phyloP scores from a whole-genome alignment of 2,113 vertebrate genomes.

The Anser cygnoides region DNA sequence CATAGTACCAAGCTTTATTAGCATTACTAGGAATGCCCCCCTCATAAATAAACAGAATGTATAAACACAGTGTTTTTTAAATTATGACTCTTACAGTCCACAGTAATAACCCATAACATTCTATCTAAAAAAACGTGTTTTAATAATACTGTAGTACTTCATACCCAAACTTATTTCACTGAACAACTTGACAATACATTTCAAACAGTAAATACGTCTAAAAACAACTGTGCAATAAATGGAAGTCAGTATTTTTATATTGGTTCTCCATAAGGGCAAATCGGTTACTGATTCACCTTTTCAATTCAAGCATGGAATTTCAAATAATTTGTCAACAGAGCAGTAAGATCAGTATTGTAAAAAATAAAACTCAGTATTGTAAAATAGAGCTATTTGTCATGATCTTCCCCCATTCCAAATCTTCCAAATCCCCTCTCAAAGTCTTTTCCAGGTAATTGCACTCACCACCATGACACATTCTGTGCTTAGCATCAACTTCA shows the following conservation, averaged over 20 bases:
- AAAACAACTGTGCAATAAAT: background rate
- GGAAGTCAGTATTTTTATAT: background rate
- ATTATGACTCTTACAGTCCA: background rate
- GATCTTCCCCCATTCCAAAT: background rate
- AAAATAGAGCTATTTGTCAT: background rate
- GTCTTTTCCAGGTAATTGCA: background rate
- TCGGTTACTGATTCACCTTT: background rate
- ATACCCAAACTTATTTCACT: background rate
- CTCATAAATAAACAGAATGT: background rate
- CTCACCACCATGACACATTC: background rate
- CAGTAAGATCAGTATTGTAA: background rate
- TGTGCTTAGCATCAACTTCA: background rate
- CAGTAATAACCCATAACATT: background rate
- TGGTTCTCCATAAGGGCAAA: background rate
- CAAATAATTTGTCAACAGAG: background rate
- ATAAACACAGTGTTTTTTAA: background rate
- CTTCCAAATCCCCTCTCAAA: background rate
- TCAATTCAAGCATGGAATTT: background rate
- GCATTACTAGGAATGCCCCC: background rate
- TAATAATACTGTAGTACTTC: background rate
- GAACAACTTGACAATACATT: background rate
- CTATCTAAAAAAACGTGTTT: background rate
- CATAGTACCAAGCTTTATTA: background rate
- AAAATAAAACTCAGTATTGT: background rate
- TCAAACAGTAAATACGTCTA: background rate